Base-by-base conservation (phyloP, 2,797 vertebrate genomes). In the Leucoraja ocellata region DNA sequence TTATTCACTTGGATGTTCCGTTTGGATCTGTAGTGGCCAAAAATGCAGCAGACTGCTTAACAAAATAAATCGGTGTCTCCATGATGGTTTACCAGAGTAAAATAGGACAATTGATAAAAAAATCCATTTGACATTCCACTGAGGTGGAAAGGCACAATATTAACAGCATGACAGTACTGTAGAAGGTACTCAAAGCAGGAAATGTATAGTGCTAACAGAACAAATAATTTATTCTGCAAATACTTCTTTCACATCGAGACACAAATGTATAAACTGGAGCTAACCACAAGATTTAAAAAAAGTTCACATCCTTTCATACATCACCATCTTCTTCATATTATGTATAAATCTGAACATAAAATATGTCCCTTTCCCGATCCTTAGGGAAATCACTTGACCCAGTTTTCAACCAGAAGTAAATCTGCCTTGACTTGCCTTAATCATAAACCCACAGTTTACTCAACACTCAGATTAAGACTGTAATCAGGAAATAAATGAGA, bases 11-110 rank as follows among this genome's bases (percentile, higher is more conserved):
- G 63, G 63, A 65, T 14, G 13, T 65, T 6, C 63, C 13, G 63
- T 65, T 65, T 65, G 63, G 63, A 65, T 65, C 63, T 65, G 83
- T 86, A 86, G 83, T 58, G n/a, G 61, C 58, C 11, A n/a, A 86
- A 86, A 84, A 86, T 63, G 63, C 63, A 86, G n/a, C 83, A 86
- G 58, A 86, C 83, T 32, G 58, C 83, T 86, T 86, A 86, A 63
- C 63, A 86, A 86, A 86, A 86, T 86, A 86, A 86, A 86, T 86
- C 58, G 5, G 54, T 86, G 58, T 86, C 83, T 86, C 83, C 83
- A n/a, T 63, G 83, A 63, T 63, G 83, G 83, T 86, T 86, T 86
- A 63, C 54, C 83, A 86, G 83, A 63, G 58, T 63, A n/a, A 63
- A 86, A 86, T 63, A 86, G 83, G 58, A 86, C 83, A 86, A 58